Conservation (phyloP, 2,888 invertebrate species). For the Leucophenga montana region DNA sequence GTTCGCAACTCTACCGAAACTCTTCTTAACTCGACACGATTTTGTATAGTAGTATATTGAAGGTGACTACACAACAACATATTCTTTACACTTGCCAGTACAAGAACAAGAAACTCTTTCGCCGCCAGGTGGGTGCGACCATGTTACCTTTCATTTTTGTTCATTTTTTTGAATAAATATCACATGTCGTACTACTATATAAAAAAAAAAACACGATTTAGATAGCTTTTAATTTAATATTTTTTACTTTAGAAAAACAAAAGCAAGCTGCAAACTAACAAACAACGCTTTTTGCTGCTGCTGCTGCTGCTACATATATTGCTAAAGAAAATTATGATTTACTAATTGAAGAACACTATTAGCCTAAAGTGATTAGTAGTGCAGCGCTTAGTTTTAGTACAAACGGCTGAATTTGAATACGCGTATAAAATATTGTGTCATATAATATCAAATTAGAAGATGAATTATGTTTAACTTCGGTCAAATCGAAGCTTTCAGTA, state of each 20-base stretch:
- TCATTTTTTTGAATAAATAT: neutral
- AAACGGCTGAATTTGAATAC: too few relatives aligned
- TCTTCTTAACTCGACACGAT: constrained; percentile 23
- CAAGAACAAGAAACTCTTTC: constrained; percentile 48
- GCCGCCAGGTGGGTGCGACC: constrained; percentile 53
- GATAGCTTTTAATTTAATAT: neutral
- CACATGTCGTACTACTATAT: constrained; percentile 21
- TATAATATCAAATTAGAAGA: too few relatives aligned
- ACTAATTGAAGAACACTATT: too few relatives aligned
- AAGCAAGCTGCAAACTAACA: constrained; percentile 1
- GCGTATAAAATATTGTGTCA: too few relatives aligned
- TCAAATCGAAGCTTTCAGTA: too few relatives aligned
- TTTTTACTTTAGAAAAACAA: constrained; percentile 25
- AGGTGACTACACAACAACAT: constrained; percentile 56
- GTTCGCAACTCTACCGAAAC: constrained; percentile 8
- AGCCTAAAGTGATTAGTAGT: too few relatives aligned
- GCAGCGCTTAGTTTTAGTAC: too few relatives aligned
- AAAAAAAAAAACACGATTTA: constrained; percentile 38
- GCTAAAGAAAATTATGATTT: too few relatives aligned
- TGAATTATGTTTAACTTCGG: too few relatives aligned
- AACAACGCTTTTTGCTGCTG: neutral
- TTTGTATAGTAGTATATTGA: constrained; percentile 53
- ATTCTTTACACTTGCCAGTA: constrained; percentile 51
- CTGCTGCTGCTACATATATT: too few relatives aligned
- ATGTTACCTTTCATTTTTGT: constrained; percentile 21